Conservation (phyloP, 2,888 invertebrate genomes). For the Scaptomyza caliginosa region DNA sequence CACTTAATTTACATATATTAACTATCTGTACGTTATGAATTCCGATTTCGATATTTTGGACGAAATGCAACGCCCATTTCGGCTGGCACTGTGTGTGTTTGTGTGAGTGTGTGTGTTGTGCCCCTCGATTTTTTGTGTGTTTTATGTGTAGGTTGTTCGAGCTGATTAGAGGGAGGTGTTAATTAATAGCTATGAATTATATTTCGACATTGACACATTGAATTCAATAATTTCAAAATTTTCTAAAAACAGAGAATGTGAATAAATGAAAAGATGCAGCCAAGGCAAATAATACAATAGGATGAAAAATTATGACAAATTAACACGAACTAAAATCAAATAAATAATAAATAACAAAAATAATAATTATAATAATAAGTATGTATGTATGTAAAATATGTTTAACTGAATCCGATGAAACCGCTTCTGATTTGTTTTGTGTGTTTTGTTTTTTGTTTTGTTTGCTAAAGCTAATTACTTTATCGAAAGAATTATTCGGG, state of each 20-base stretch:
- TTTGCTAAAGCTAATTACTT: constrained; percentile 61
- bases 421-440: constrained; percentile 45
- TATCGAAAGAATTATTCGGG: constrained; percentile 24
- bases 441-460: constrained; percentile 29
- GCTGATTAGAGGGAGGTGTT: constrained; percentile 27
- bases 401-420: constrained; percentile 59
- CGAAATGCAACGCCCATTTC: constrained; percentile 41
- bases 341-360: constrained; percentile 80
- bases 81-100: constrained; percentile 51
- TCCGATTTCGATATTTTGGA: constrained; percentile 55
- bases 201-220: constrained; percentile 79
- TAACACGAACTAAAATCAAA: constrained; percentile 70
- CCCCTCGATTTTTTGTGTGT: constrained; percentile 49
- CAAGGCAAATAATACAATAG: constrained; percentile 54
- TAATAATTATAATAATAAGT: constrained; percentile 53
- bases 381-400: constrained; percentile 42
- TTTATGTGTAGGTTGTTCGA: constrained; percentile 47
- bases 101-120: constrained; percentile 48
- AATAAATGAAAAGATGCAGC: constrained; percentile 36
- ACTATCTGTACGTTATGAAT: constrained; percentile 74
- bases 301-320: constrained; percentile 63
- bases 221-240: constrained; percentile 70
- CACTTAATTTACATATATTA: constrained; percentile 77
- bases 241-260: constrained; percentile 36
- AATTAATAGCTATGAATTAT: constrained; percentile 66